Percentiles rank a stretch among this genome's conserved stretches.
Conservation (phyloP, 2,888 invertebrate genomes). For the Rhagophthalmus giganteus region DNA sequence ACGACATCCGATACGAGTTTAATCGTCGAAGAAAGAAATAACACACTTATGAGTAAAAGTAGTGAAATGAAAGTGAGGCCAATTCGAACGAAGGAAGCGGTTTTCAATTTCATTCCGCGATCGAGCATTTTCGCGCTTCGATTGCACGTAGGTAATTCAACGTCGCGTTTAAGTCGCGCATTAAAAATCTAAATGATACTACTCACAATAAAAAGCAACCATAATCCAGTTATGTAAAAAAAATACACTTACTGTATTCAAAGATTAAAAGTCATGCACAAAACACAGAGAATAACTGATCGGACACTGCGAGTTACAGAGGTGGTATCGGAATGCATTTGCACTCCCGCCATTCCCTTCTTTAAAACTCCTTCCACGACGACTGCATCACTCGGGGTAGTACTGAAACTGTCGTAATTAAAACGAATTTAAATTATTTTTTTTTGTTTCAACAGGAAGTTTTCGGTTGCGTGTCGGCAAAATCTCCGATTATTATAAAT, state of each 20-base stretch:
- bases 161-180: too few species aligned
- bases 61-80: slow-evolving; percentile 19
- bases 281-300: slow-evolving; percentile 49
- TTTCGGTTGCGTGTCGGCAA: not conserved
- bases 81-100: slow-evolving; percentile 4
- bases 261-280: slow-evolving; percentile 48
- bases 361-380: slow-evolving; percentile 28
- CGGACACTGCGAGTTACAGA: slow-evolving; percentile 51
- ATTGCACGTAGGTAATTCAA: too few species aligned
- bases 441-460: slow-evolving; percentile 12
- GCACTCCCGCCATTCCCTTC: slow-evolving; percentile 49
- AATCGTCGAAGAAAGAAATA: too few species aligned
- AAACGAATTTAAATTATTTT: not conserved
- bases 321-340: slow-evolving; percentile 53
- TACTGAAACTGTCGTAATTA: slow-evolving; percentile 4
- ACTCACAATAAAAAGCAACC: too few species aligned
- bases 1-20: too few species aligned
- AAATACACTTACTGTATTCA: slow-evolving; percentile 44
- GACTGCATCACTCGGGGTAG: slow-evolving; percentile 11
- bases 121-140: too few species aligned
- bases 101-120: too few species aligned
- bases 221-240: slow-evolving; percentile 2
- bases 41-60: slow-evolving; percentile 23
- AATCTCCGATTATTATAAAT: too few species aligned
- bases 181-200: too few species aligned